These are phyloP conservation scores for Cotesia glomerata DNA, from an alignment of 1,140 invertebrate genomes.

Conservation along the genomic window DNA sequence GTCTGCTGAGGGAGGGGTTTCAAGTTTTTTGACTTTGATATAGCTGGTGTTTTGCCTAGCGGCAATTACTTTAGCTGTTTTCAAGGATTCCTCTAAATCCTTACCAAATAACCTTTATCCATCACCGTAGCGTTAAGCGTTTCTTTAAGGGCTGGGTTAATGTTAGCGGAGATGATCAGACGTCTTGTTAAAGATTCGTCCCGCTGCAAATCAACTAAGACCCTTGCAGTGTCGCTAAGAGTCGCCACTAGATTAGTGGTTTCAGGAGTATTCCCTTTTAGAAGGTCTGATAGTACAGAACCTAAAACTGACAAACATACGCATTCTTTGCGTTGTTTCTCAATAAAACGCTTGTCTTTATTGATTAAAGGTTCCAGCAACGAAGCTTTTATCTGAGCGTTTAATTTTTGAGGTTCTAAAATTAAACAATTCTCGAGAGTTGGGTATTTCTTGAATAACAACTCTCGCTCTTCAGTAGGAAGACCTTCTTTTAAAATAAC, in stretches of 20 bases:
- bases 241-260: constrained; percentile 1
- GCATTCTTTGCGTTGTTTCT: constrained; percentile 28
- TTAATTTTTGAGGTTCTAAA: constrained; percentile 27
- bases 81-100: constrained; percentile 28
- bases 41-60: not conserved
- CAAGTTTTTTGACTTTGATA: constrained; percentile 27
- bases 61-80: constrained; percentile 26
- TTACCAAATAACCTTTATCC: constrained; percentile 32
- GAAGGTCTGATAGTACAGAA: constrained; percentile 16
- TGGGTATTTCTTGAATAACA: constrained; percentile 24
- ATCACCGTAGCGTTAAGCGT: constrained; percentile 20
- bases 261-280: constrained; percentile 6
- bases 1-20: constrained; percentile 21
- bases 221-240: constrained; percentile 16
- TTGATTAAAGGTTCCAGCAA: constrained; percentile 20
- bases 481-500: constrained; percentile 27
- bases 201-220: constrained; percentile 26
- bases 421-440: constrained; percentile 21
- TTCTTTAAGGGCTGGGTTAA: constrained; percentile 27
- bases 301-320: constrained; percentile 26
- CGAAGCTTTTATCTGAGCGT: constrained; percentile 19
- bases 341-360: constrained; percentile 29
- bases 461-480: constrained; percentile 22
- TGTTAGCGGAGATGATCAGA: constrained; percentile 17
- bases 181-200: constrained; percentile 31